Percentiles rank a stretch among this genome's conserved stretches.
These are phyloP conservation scores for Emydocephalus ijimae DNA, from an alignment of 2,113 vertebrate species.

Conservation along the genomic window DNA sequence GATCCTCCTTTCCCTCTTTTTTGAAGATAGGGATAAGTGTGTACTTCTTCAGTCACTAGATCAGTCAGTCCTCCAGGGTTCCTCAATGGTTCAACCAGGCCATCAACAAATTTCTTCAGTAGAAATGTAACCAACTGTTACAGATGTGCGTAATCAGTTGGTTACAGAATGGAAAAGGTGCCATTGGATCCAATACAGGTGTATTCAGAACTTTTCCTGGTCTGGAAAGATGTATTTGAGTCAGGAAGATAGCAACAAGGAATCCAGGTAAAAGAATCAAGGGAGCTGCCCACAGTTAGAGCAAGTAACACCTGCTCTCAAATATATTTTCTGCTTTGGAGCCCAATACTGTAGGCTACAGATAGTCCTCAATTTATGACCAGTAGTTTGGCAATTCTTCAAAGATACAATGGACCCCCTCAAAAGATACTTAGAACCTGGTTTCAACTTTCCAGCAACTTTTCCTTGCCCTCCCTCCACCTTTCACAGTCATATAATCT, in stretches of 20 bases:
- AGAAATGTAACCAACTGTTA: too few relatives aligned
- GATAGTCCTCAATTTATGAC: background rate
- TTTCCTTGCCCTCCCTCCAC: rapidly evolving
- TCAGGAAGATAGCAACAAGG: background rate
- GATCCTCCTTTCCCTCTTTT: too few relatives aligned
- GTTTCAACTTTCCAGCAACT: background rate
- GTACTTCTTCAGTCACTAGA: too few relatives aligned
- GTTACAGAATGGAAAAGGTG: background rate
- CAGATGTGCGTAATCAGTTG: background rate
- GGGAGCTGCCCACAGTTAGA: background rate
- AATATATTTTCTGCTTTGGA: background rate
- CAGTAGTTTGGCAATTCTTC: background rate
- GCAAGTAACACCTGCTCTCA: background rate
- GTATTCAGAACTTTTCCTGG: background rate
- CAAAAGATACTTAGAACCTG: background rate
- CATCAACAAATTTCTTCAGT: too few relatives aligned
- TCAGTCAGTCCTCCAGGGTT: too few relatives aligned
- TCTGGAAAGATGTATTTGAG: background rate
- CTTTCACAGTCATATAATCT: background rate
- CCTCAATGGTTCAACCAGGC: background rate
- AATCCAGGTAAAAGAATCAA: background rate
- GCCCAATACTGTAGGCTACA: background rate
- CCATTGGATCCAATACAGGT: background rate
- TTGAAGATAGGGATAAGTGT: too few relatives aligned
- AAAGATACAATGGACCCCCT: background rate